Conservation (phyloP, 2,797 vertebrate species). For the Danio tinwini region DNA sequence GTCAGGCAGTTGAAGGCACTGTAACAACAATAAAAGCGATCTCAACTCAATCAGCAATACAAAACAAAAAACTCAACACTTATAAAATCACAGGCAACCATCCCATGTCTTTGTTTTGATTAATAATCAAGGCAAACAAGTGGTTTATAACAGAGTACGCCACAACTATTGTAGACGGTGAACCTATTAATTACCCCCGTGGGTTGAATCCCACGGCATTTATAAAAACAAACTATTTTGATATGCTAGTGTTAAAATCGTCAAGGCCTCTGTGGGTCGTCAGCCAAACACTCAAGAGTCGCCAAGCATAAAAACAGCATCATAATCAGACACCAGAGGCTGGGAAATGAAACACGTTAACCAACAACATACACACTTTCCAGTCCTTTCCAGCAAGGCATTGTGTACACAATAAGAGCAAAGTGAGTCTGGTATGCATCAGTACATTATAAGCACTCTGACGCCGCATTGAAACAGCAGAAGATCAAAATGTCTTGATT, state of each 20-base stretch:
- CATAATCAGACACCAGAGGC: constrained; percentile 40
- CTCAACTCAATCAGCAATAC: constrained; percentile 11
- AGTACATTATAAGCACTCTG: constrained; percentile 5
- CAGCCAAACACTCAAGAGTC: constrained; percentile 11
- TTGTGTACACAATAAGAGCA: neutral
- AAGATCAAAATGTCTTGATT: neutral
- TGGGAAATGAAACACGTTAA: constrained; percentile 13
- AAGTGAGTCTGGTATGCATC: constrained; percentile 7
- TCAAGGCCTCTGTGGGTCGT: neutral
- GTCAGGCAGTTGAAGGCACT: neutral
- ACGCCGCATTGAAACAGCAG: neutral
- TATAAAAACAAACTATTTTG: constrained; percentile 10
- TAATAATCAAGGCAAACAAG: constrained; percentile 6
- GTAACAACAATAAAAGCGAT: constrained; percentile 19
- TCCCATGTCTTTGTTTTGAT: neutral
- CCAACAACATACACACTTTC: constrained; percentile 2
- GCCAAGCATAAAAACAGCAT: constrained; percentile 3
- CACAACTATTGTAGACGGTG: neutral
- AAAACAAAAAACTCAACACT: neutral
- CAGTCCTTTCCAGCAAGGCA: neutral
- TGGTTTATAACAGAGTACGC: neutral
- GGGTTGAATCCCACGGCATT: neutral
- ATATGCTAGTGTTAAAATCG: constrained; percentile 37
- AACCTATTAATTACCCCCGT: neutral
- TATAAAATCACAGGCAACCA: constrained; percentile 26